These are phyloP conservation scores for Machimus atricapillus DNA, from an alignment of 2,888 invertebrate genomes.

Conservation along the genomic window DNA sequence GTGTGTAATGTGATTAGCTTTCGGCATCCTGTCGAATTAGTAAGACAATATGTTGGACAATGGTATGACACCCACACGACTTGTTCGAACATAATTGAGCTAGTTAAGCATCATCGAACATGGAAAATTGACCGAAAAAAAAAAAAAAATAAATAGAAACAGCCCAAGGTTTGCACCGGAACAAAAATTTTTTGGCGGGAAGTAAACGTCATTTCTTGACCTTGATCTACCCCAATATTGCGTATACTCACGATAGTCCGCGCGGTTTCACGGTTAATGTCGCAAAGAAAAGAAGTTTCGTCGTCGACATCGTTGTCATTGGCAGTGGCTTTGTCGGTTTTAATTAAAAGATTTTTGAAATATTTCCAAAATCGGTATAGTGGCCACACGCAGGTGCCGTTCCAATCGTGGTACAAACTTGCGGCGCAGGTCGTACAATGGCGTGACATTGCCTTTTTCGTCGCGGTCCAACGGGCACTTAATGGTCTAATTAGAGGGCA, in stretches of 20 bases:
- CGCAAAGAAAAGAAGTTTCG: background rate
- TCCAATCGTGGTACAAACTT: background rate
- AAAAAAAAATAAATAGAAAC: background rate
- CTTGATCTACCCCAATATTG: background rate
- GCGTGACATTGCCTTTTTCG: background rate
- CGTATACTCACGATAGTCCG: background rate
- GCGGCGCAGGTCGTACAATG: background rate
- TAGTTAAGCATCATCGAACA: background rate
- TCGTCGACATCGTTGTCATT: background rate
- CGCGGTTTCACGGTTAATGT: conserved; percentile 10
- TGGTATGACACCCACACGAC: background rate
- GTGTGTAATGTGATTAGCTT: background rate
- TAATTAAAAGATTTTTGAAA: background rate
- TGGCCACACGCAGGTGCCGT: background rate
- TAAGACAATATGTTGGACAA: background rate
- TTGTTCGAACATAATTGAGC: background rate
- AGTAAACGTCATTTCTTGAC: background rate
- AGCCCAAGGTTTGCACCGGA: background rate
- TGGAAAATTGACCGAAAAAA: background rate
- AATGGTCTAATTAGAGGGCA: background rate
- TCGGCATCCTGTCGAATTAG: background rate
- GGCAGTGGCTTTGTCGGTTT: conserved; percentile 18
- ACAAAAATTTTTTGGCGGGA: background rate
- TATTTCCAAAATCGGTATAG: background rate
- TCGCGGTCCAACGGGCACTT: background rate